Conservation (phyloP, 2,888 invertebrate genomes). For the Drosophila borborema region DNA sequence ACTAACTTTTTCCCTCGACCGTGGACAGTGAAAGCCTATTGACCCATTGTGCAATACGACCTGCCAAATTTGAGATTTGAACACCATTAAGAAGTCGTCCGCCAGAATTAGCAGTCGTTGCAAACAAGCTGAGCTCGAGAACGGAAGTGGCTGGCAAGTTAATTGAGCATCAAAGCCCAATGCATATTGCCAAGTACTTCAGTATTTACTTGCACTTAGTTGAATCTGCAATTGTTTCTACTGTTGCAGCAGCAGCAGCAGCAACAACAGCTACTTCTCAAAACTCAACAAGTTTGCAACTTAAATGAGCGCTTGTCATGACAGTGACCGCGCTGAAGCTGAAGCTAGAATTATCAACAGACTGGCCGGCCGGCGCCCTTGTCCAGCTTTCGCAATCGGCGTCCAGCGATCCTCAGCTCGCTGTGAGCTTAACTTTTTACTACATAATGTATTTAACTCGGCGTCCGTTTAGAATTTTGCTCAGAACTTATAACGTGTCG, state of each 20-base stretch:
- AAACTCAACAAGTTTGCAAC: constrained; percentile 56
- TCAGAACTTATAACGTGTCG: constrained; percentile 74
- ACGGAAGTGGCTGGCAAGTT: constrained; percentile 37
- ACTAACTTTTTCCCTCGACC: constrained; percentile 36
- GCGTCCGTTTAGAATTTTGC: constrained; percentile 74
- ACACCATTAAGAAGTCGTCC: constrained; percentile 4
- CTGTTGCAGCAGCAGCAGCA: constrained; percentile 16
- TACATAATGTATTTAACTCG: constrained; percentile 71
- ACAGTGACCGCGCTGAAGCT: constrained; percentile 42
- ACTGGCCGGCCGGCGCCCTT: constrained; percentile 22
- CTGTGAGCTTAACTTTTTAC: constrained; percentile 34
- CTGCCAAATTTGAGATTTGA: not conserved
- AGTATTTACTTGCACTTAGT: constrained; percentile 57
- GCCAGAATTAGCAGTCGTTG: constrained; percentile 1
- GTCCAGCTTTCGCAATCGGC: constrained; percentile 12
- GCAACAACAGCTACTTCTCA: constrained; percentile 16
- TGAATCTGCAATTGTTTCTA: constrained; percentile 40
- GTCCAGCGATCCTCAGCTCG: constrained; percentile 29
- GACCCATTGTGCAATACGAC: constrained; percentile 12
- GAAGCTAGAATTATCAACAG: not conserved
- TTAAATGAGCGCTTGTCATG: constrained; percentile 55
- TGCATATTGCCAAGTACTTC: constrained; percentile 17
- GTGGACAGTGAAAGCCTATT: constrained; percentile 55
- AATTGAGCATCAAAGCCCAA: constrained; percentile 32
- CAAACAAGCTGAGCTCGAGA: constrained; percentile 9